Conservation (phyloP, 2,113 vertebrate species). For the Malurus melanocephalus region DNA sequence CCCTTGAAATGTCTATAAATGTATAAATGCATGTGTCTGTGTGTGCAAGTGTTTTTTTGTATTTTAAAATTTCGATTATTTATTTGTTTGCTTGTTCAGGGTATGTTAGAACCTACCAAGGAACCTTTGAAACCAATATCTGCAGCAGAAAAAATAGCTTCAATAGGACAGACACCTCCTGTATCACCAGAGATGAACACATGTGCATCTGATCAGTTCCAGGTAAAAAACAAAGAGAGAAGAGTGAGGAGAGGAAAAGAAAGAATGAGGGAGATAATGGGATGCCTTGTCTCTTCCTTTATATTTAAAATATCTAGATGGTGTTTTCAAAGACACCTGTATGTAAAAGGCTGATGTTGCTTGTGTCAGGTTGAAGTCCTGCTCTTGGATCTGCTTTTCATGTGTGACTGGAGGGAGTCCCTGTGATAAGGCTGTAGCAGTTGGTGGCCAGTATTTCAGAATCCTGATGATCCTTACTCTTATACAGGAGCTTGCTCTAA, state of each 20-base stretch:
- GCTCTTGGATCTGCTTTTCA: slow-evolving; percentile 27
- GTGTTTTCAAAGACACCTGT: not conserved
- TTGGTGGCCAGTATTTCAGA: not conserved
- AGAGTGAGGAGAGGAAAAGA: not conserved
- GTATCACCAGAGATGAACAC: slow-evolving; percentile 74
- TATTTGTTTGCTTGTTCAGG: slow-evolving; percentile 69
- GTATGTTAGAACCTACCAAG: slow-evolving; percentile 93
- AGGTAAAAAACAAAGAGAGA: slow-evolving; percentile 72
- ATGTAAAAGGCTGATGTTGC: not conserved
- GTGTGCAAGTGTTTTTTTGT: not conserved
- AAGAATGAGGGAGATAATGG: not conserved
- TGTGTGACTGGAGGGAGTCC: slow-evolving; percentile 18
- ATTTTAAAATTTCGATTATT: not conserved
- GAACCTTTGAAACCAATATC: slow-evolving; percentile 84
- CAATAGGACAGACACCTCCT: slow-evolving; percentile 81
- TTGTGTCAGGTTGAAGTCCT: not conserved
- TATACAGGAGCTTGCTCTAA: not conserved
- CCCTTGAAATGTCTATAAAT: not conserved
- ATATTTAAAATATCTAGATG: not conserved
- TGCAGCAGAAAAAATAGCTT: slow-evolving; percentile 86
- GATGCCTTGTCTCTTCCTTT: not conserved
- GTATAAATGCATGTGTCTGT: not conserved
- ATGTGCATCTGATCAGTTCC: slow-evolving; percentile 82
- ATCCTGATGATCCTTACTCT: not conserved
- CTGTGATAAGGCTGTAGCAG: not conserved